Conservation (phyloP, 1,140 invertebrate genomes). For the Pseudachorutes palmiensis region DNA sequence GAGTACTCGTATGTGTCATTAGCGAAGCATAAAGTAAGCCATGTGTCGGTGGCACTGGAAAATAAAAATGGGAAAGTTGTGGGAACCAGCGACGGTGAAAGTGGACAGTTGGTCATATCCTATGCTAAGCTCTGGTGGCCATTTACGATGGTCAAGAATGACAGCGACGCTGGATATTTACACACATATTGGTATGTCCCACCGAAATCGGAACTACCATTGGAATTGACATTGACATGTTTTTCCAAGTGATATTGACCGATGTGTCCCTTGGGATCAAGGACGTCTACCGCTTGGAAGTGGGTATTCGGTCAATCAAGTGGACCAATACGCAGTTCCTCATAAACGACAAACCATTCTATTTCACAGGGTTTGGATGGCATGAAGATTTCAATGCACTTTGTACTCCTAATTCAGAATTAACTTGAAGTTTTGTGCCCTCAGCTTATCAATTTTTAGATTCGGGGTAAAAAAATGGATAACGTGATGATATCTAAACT, state of each 20-base stretch:
- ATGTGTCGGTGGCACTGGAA: conserved; percentile 27
- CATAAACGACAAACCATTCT: conserved; percentile 53
- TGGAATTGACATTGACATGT: not conserved
- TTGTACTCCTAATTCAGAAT: not conserved
- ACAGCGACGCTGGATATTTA: conserved; percentile 45
- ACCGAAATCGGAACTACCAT: conserved; percentile 16
- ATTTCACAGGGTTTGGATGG: conserved; percentile 55
- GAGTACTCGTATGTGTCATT: not conserved
- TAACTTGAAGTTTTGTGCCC: not conserved
- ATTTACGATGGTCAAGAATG: conserved; percentile 45
- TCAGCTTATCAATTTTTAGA: too few relatives aligned
- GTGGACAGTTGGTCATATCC: conserved; percentile 22
- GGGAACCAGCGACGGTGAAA: conserved; percentile 16
- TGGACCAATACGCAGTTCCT: conserved; percentile 44
- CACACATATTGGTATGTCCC: conserved; percentile 50
- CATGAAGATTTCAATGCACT: conserved; percentile 54
- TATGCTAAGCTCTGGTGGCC: conserved; percentile 53
- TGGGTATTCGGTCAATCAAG: conserved; percentile 52
- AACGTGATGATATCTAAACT: too few relatives aligned
- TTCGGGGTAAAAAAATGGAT: too few relatives aligned
- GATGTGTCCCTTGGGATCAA: conserved; percentile 18
- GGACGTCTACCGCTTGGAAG: conserved; percentile 48
- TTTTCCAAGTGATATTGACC: conserved; percentile 28
- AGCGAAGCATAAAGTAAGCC: not conserved
- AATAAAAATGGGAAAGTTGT: conserved; percentile 39